phyloP scores from a whole-genome alignment of 2,888 invertebrate genomes.

The Cylloceria caligata region DNA sequence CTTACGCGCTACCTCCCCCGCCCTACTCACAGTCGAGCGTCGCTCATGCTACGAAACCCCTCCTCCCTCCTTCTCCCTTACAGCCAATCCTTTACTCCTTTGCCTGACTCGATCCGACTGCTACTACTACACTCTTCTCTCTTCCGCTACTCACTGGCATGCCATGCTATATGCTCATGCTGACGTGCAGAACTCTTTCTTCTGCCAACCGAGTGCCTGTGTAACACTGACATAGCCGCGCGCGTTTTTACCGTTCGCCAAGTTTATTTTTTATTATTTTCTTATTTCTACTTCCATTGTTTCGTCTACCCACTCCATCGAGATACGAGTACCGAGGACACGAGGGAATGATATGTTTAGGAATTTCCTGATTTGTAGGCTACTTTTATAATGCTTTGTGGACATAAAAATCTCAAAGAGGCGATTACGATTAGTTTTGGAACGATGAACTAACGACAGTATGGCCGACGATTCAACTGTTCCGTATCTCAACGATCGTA shows the following conservation, averaged over 20 bases:
- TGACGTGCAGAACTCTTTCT: conserved; percentile 61
- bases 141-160: conserved; percentile 26
- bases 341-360: conserved; percentile 30
- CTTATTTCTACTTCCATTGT: conserved; percentile 49
- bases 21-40: conserved; percentile 28
- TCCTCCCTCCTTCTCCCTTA: conserved; percentile 44
- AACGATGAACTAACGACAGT: not conserved
- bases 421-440: not conserved
- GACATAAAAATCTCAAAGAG: not conserved
- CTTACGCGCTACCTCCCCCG: conserved; percentile 16
- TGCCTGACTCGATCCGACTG: conserved; percentile 56
- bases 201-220: conserved; percentile 54
- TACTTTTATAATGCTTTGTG: conserved; percentile 6
- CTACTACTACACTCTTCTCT: conserved; percentile 37
- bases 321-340: conserved; percentile 32
- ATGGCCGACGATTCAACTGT: too few relatives aligned
- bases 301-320: conserved; percentile 37
- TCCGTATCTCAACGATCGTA: too few relatives aligned
- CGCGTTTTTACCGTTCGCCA: conserved; percentile 46
- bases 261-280: conserved; percentile 47
- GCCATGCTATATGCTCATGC: conserved; percentile 44
- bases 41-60: conserved; percentile 43
- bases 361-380: conserved; percentile 16
- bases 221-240: conserved; percentile 30
- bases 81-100: not conserved